phyloP scores from a whole-genome alignment of 2,113 vertebrate species.

The Pedionomus torquatus region DNA sequence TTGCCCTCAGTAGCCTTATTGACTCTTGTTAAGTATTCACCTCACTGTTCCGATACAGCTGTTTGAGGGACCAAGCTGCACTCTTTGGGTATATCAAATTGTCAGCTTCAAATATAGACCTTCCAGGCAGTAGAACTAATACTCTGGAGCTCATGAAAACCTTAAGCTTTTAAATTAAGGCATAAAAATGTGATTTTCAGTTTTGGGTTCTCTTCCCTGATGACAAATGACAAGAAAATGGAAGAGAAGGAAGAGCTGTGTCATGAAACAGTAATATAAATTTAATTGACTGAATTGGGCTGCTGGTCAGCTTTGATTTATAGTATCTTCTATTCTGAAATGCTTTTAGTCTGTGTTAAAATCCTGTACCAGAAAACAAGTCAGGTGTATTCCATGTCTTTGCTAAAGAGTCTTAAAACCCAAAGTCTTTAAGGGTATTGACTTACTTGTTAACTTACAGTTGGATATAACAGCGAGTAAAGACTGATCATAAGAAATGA shows the following conservation, averaged over 20 bases:
- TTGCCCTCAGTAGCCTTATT: background rate
- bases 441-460: background rate
- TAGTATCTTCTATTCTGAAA: background rate
- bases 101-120: background rate
- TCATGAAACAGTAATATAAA: background rate
- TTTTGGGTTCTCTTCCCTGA: background rate
- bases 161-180: background rate
- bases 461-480: background rate
- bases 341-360: background rate
- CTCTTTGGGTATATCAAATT: background rate
- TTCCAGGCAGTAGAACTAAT: background rate
- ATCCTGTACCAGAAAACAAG: background rate
- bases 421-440: background rate
- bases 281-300: background rate
- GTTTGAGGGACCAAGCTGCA: background rate
- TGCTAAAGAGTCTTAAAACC: background rate
- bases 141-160: rapidly evolving
- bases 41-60: background rate
- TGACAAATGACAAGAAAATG: background rate
- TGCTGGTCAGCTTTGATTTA: background rate
- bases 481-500: background rate
- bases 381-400: background rate
- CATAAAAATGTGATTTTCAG: background rate
- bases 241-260: background rate
- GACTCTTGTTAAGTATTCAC: background rate